Evolutionary conservation across 2,797 vertebrate species (phyloP), one percentile per base, ranked within the genome.

Genomic region (Poliocrania exsul): DNA sequence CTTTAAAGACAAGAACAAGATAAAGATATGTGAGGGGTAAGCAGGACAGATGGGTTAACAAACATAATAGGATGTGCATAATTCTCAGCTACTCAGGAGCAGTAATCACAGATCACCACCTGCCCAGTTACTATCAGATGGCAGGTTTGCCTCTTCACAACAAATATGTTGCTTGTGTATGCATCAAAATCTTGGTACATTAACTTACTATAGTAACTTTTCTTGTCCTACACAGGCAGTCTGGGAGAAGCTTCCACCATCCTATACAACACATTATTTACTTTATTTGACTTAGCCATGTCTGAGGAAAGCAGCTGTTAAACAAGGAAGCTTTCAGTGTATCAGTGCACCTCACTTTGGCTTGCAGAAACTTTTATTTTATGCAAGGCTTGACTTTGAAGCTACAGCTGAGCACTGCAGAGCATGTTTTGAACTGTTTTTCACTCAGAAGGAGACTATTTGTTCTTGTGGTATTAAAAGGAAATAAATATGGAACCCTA

Each of bases 11-110:
- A 0, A 94, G 67, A 90, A 81, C 67, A 77, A 88, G 57, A 88
- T 38, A 65, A 81, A 88, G 89, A 60, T 58, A 10, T 19, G 83
- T 51, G 44, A 57, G 74, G 61, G 51, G 49, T 54, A 86, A 88
- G 51, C 70, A 83, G 91, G 92, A 95, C 91, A 96, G 92, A 96
- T 95, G 92, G 87, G 92, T 96, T 93, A 95, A 83, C 79, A 90
- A 94, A 91, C 64, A 49, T 94, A 95, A 93, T 94, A 96, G 84
- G 85, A 94, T 91, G 75, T 96, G 89, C 92, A 94, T 95, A 96
- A 94, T 95, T 96, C 82, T 96, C 77, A 93, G 82, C 80, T 93
- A 92, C 91, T 92, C 66, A 70, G 89, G 62, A 95, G 74, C 58
- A 92, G 66, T 64, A 94, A 86, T 88, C 93, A 78, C 61, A 93